Percentiles rank a stretch among this genome's conserved stretches.
phyloP scores from a whole-genome alignment of 2,888 invertebrate genomes.

The Eupithecia subfuscata region DNA sequence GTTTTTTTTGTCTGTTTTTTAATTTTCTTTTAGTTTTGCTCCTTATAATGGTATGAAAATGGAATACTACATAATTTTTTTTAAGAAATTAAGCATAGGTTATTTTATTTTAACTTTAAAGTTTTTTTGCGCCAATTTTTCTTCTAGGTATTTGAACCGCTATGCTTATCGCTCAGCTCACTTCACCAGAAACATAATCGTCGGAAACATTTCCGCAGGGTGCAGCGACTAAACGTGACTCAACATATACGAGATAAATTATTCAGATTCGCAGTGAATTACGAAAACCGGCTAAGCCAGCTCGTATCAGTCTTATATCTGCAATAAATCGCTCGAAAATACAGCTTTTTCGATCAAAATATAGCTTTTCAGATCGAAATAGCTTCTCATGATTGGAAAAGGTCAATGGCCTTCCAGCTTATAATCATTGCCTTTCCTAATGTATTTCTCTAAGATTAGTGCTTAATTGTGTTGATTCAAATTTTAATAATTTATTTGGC shows the following conservation, averaged over 20 bases:
- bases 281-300: slow-evolving; percentile 41
- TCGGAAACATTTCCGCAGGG: slow-evolving; percentile 62
- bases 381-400: background rate
- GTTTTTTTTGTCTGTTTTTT: too few relatives aligned
- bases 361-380: background rate
- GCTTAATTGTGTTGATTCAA: background rate
- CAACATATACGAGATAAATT: slow-evolving; percentile 57
- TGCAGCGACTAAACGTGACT: slow-evolving; percentile 61
- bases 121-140: background rate
- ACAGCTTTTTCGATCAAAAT: background rate
- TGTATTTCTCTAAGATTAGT: background rate
- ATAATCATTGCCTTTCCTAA: background rate
- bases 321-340: slow-evolving; percentile 39
- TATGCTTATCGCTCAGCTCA: slow-evolving; percentile 22
- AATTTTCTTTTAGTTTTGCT: too few relatives aligned
- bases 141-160: background rate
- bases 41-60: too few relatives aligned
- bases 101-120: too few relatives aligned
- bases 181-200: slow-evolving; percentile 16
- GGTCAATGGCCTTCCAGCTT: background rate
- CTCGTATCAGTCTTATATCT: slow-evolving; percentile 47
- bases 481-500: too few relatives aligned
- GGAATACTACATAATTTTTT: too few relatives aligned
- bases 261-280: slow-evolving; percentile 62
- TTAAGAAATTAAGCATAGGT: too few relatives aligned